These are phyloP conservation scores for Rostratula benghalensis DNA, from an alignment of 2,113 vertebrate genomes.

Conservation along the genomic window DNA sequence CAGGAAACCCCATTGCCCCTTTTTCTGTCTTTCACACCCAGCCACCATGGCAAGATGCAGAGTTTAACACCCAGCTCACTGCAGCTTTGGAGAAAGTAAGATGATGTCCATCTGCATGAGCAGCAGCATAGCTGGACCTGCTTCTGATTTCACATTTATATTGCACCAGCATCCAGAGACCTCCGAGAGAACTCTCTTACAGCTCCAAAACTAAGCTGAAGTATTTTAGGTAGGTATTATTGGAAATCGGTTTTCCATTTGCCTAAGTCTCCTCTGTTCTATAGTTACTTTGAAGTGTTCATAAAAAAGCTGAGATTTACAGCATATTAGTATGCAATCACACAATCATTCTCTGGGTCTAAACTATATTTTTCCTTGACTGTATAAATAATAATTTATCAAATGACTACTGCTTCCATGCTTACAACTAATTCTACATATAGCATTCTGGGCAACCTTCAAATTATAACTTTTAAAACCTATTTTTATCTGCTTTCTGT, in stretches of 20 bases:
- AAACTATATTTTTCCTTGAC: neutral
- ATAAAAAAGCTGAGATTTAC: slow-evolving; percentile 2
- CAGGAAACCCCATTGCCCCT: neutral
- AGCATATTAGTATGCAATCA: neutral
- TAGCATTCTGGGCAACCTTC: neutral
- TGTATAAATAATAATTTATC: neutral
- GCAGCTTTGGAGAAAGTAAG: neutral
- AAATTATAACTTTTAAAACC: neutral
- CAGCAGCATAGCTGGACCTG: accelerated
- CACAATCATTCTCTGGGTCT: neutral
- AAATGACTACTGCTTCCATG: neutral
- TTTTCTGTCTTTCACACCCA: neutral
- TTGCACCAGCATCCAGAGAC: neutral
- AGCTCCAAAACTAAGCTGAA: neutral
- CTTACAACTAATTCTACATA: neutral
- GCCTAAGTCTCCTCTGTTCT: neutral
- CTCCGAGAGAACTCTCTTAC: neutral
- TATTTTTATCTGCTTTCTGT: neutral
- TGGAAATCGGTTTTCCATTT: slow-evolving; percentile 20
- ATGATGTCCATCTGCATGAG: neutral
- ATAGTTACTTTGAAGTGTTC: neutral
- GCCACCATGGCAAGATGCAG: neutral
- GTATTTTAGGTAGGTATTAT: neutral
- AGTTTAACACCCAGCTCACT: neutral
- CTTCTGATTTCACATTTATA: neutral